These are phyloP conservation scores for Cantharis rustica DNA, from an alignment of 2,888 invertebrate species.

Conservation along the genomic window DNA sequence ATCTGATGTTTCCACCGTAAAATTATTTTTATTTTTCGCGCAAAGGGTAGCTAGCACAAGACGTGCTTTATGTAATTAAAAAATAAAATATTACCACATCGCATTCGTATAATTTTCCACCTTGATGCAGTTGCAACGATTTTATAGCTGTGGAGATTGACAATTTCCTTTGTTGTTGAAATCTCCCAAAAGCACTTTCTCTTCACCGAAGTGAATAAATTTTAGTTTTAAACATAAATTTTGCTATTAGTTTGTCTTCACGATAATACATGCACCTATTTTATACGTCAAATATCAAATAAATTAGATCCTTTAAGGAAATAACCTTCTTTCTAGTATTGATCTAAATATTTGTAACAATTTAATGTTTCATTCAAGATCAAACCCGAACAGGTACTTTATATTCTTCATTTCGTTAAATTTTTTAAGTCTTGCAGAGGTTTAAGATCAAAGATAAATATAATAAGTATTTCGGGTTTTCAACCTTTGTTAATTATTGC, in stretches of 20 bases:
- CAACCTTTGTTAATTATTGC: background rate
- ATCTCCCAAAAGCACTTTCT: background rate
- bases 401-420: background rate
- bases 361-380: background rate
- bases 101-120: background rate
- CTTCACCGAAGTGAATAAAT: background rate
- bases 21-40: background rate
- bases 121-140: background rate
- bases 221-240: background rate
- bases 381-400: background rate
- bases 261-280: background rate
- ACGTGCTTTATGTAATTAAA: background rate
- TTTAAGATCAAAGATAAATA: background rate
- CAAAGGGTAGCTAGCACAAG: background rate
- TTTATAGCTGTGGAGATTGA: background rate
- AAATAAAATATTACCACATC: background rate
- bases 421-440: background rate
- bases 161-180: background rate
- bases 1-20: background rate
- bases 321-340: background rate
- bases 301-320: background rate
- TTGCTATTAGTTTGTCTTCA: background rate
- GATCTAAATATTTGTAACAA: background rate
- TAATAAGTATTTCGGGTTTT: background rate
- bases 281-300: background rate